Evolutionary conservation across 2,113 vertebrate genomes (phyloP).

Genomic region (Serilophus lunatus): DNA sequence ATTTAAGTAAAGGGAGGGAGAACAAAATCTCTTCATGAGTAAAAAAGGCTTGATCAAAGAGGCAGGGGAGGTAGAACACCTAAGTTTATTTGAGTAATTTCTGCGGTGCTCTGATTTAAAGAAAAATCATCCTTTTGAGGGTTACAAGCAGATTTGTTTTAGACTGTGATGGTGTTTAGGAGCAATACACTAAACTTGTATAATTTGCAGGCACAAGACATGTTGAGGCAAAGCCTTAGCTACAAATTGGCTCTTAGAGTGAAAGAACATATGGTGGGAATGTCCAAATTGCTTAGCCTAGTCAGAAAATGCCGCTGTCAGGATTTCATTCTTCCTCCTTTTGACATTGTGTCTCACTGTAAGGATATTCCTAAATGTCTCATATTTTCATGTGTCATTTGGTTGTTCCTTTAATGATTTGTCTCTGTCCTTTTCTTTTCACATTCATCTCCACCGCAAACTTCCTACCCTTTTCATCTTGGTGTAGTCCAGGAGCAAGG

Average conservation of each 20-base stretch:
- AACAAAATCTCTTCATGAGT: background rate
- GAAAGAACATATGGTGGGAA: background rate
- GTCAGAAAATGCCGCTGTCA: background rate
- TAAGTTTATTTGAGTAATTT: background rate
- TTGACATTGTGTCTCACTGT: background rate
- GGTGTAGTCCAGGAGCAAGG: background rate
- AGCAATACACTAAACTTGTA: background rate
- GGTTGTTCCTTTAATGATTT: background rate
- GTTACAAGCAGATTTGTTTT: background rate
- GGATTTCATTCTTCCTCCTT: background rate
- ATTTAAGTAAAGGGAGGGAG: background rate
- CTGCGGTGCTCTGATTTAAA: background rate
- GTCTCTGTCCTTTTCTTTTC: background rate
- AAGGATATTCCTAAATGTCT: background rate
- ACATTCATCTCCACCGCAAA: no score
- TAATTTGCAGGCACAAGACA: background rate
- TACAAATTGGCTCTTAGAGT: background rate
- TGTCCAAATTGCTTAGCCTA: background rate
- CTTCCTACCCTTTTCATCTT: background rate
- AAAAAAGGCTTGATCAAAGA: background rate
- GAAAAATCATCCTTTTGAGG: background rate
- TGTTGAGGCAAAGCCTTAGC: background rate
- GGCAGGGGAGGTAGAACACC: background rate
- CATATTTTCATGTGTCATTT: background rate
- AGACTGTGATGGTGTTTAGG: background rate